Evolutionary conservation across 1,140 invertebrate genomes (phyloP).

Genomic region (Cecropterus lyciades): DNA sequence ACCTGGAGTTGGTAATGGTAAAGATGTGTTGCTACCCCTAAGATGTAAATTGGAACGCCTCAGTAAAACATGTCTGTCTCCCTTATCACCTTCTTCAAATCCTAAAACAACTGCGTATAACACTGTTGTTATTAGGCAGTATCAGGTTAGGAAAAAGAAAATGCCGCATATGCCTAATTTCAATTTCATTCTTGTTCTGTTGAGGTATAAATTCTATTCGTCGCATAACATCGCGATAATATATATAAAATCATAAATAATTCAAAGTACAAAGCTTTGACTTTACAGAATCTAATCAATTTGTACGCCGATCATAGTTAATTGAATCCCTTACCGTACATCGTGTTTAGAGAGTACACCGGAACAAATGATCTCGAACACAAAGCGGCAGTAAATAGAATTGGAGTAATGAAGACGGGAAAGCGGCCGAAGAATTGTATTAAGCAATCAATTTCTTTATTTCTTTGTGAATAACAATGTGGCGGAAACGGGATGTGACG

Average conservation of each 20-base stretch:
- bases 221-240: no score
- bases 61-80: no score
- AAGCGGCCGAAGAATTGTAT: background rate
- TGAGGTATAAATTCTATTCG: no score
- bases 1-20: no score
- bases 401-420: background rate
- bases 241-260: background rate
- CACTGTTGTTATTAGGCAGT: no score
- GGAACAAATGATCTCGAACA: background rate
- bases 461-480: slow-evolving; percentile 1
- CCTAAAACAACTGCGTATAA: no score
- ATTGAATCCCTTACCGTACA: background rate
- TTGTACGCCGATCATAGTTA: background rate
- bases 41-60: no score
- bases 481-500: background rate
- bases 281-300: background rate
- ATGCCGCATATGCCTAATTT: no score
- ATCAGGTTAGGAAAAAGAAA: no score
- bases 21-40: no score
- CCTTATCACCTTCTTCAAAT: no score
- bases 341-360: background rate
- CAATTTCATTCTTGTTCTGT: no score
- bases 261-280: background rate
- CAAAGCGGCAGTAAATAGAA: background rate
- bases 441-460: slow-evolving; percentile 1